Evolutionary conservation across 2,888 invertebrate genomes (phyloP).

Genomic region (Drosophila pseudotalamancana): DNA sequence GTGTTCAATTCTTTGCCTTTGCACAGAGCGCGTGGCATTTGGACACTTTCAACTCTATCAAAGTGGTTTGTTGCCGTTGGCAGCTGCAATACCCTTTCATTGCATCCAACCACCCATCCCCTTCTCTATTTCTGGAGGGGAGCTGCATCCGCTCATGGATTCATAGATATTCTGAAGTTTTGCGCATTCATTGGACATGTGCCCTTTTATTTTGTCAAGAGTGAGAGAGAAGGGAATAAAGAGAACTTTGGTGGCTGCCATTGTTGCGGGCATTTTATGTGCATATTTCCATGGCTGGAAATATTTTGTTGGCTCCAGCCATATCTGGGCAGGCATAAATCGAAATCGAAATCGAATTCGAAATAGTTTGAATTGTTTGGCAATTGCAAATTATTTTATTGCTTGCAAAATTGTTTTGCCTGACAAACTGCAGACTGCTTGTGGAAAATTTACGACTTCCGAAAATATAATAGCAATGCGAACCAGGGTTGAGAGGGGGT

Average conservation of each 20-base stretch:
- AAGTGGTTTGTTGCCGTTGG: slow-evolving; percentile 64
- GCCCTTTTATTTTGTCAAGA: slow-evolving; percentile 49
- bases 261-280: slow-evolving; percentile 75
- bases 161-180: slow-evolving; percentile 61
- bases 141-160: slow-evolving; percentile 18
- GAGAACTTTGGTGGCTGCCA: slow-evolving; percentile 37
- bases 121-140: slow-evolving; percentile 1
- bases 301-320: slow-evolving; percentile 28
- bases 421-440: slow-evolving; percentile 53
- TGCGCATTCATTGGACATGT: slow-evolving; percentile 41
- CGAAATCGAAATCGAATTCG: slow-evolving; percentile 47
- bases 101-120: neutral
- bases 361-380: slow-evolving; percentile 70
- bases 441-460: slow-evolving; percentile 72
- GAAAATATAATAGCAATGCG: slow-evolving; percentile 27
- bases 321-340: slow-evolving; percentile 54
- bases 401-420: slow-evolving; percentile 69
- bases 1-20: slow-evolving; percentile 29
- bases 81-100: slow-evolving; percentile 45
- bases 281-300: slow-evolving; percentile 52
- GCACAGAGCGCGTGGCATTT: slow-evolving; percentile 42
- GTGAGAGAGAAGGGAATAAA: neutral
- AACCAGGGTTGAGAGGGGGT: neutral
- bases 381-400: slow-evolving; percentile 79
- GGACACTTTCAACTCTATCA: slow-evolving; percentile 73